Evolutionary conservation across 2,888 invertebrate species (phyloP).

Genomic region (Drosophila austrosaltans): DNA sequence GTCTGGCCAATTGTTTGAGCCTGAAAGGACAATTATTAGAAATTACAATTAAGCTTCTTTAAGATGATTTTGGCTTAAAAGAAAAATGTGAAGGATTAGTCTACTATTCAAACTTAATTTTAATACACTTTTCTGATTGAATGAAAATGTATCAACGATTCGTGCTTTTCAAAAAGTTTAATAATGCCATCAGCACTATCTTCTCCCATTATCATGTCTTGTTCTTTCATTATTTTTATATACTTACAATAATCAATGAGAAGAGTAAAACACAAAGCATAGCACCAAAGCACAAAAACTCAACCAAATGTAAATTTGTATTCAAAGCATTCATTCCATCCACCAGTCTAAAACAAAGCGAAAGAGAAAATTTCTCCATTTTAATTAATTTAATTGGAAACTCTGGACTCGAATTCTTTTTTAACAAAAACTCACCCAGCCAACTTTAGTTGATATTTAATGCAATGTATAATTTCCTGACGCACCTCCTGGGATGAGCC

Average conservation of each 20-base stretch:
- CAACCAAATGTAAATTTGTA: constrained; percentile 63
- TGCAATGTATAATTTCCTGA: constrained; percentile 70
- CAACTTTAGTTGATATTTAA: constrained; percentile 75
- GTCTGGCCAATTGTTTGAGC: constrained; percentile 70
- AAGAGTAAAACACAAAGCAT: constrained; percentile 79
- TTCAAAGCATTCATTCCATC: constrained; percentile 61
- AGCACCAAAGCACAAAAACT: constrained; percentile 74
- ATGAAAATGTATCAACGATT: too few species aligned
- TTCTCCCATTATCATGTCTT: too few species aligned
- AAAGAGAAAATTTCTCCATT: not conserved
- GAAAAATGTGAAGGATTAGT: too few species aligned
- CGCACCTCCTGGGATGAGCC: constrained; percentile 31
- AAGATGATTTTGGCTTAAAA: too few species aligned
- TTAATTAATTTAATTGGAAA: constrained; percentile 8
- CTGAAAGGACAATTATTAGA: constrained; percentile 25
- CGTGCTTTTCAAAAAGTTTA: too few species aligned
- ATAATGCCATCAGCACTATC: too few species aligned
- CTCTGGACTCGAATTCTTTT: too few species aligned
- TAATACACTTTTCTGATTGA: too few species aligned
- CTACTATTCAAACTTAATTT: not conserved
- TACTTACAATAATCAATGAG: constrained; percentile 73
- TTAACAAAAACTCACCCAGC: constrained; percentile 56
- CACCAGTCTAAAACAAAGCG: constrained; percentile 34
- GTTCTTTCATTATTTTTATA: not conserved
- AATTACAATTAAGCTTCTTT: not conserved